phyloP scores from a whole-genome alignment of 2,888 invertebrate species.

The Platycheirus rosarum region DNA sequence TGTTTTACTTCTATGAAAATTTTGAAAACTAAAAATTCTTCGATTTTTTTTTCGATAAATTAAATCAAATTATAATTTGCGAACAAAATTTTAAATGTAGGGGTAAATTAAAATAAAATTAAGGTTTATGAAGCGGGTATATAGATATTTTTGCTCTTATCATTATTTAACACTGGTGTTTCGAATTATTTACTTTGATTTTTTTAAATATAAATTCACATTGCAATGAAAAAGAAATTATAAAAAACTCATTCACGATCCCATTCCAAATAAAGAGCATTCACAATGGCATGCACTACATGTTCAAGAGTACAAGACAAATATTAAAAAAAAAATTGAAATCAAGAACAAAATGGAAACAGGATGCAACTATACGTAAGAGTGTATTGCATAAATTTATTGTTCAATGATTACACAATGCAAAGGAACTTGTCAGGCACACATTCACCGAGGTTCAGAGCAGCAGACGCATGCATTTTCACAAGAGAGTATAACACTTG shows the following conservation, averaged over 20 bases:
- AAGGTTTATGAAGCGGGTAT: slow-evolving; percentile 63
- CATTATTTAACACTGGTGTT: slow-evolving; percentile 71
- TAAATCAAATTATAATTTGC: slow-evolving; percentile 22
- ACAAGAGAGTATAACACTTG: slow-evolving; percentile 30
- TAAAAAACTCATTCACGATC: slow-evolving; percentile 41
- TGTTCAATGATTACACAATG: slow-evolving; percentile 45
- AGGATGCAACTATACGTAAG: slow-evolving; percentile 55
- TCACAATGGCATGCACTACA: slow-evolving; percentile 39
- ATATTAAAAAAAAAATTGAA: slow-evolving; percentile 8
- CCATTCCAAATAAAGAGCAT: slow-evolving; percentile 57
- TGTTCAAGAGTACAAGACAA: not conserved
- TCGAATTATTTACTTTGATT: slow-evolving; percentile 69
- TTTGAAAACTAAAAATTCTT: slow-evolving; percentile 25
- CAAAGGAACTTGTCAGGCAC: slow-evolving; percentile 43
- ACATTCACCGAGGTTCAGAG: slow-evolving; percentile 29
- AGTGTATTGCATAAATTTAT: slow-evolving; percentile 42
- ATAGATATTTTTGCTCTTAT: slow-evolving; percentile 34
- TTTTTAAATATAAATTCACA: slow-evolving; percentile 49
- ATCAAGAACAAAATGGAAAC: slow-evolving; percentile 21
- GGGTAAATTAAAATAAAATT: slow-evolving; percentile 47
- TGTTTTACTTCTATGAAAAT: slow-evolving; percentile 52
- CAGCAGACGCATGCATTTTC: slow-evolving; percentile 49
- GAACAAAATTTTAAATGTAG: slow-evolving; percentile 28
- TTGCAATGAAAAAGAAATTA: slow-evolving; percentile 39
- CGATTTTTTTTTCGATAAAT: slow-evolving; percentile 18